Percentiles rank a stretch among this genome's conserved stretches.
phyloP scores from a whole-genome alignment of 2,888 invertebrate genomes.

The Epinotia demarniana region DNA sequence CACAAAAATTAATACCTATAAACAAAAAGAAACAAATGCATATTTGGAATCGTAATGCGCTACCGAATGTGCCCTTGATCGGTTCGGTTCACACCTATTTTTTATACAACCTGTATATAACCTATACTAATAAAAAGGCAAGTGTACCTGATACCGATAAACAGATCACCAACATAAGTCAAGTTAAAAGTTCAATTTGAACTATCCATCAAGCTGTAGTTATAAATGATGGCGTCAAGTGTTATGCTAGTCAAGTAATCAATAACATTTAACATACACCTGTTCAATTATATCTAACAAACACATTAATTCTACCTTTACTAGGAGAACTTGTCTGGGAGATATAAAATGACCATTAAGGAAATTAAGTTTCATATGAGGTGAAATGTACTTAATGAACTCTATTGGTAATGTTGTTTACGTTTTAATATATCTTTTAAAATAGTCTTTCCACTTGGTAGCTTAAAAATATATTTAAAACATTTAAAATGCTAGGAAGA shows the following conservation, averaged over 20 bases:
- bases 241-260: slow-evolving; percentile 12
- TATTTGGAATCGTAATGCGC: too few relatives aligned
- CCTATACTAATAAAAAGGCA: slow-evolving; percentile 1
- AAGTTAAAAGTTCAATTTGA: slow-evolving; percentile 2
- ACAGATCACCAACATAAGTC: neutral
- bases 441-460: too few relatives aligned
- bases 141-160: neutral
- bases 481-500: too few relatives aligned
- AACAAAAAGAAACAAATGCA: too few relatives aligned
- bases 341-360: slow-evolving; percentile 21
- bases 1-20: too few relatives aligned
- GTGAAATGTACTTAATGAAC: neutral
- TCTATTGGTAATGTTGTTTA: neutral
- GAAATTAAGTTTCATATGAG: neutral
- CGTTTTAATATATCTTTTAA: too few relatives aligned
- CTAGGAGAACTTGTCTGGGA: neutral
- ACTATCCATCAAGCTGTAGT: slow-evolving; percentile 4
- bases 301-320: slow-evolving; percentile 18
- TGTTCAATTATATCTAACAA: slow-evolving; percentile 24
- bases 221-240: slow-evolving; percentile 13
- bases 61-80: too few relatives aligned
- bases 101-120: too few relatives aligned
- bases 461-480: neutral
- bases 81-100: too few relatives aligned
- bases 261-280: slow-evolving; percentile 23